Percentiles rank a stretch among this genome's conserved stretches.
Conservation (phyloP, 2,888 invertebrate species). For the Aspidiotus rigidus region DNA sequence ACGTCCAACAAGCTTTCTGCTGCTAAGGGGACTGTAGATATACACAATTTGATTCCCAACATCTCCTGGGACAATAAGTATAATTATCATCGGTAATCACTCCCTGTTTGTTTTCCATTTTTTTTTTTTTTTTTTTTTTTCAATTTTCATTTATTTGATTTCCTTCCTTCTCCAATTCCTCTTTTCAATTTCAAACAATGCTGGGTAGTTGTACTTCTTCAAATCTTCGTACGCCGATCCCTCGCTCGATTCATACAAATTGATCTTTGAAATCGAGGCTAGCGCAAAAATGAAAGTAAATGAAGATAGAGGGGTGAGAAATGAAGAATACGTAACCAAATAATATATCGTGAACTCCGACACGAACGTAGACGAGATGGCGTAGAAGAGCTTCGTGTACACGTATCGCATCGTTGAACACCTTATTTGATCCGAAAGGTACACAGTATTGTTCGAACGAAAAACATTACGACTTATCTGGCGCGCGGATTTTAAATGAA, state of each 20-base stretch:
- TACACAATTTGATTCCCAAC: not conserved
- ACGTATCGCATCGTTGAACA: constrained; percentile 25
- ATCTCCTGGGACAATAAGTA: not conserved
- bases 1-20: too few relatives aligned
- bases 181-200: not conserved
- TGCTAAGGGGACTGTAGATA: too few relatives aligned
- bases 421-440: constrained; percentile 26
- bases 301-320: too few relatives aligned
- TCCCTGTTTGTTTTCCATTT: constrained; percentile 4
- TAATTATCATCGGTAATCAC: not conserved
- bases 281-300: not conserved
- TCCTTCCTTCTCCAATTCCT: too few relatives aligned
- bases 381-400: not conserved
- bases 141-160: not conserved
- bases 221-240: not conserved
- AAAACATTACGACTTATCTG: constrained; percentile 30
- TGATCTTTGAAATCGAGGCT: not conserved
- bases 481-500: constrained; percentile 27
- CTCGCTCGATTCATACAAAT: not conserved
- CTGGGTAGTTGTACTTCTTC: not conserved
- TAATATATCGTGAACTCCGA: too few relatives aligned
- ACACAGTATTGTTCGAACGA: constrained; percentile 31
- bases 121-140: not conserved
- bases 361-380: too few relatives aligned
- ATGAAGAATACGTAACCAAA: too few relatives aligned